phyloP scores from a whole-genome alignment of 2,113 vertebrate species.

The Pedetes capensis region DNA sequence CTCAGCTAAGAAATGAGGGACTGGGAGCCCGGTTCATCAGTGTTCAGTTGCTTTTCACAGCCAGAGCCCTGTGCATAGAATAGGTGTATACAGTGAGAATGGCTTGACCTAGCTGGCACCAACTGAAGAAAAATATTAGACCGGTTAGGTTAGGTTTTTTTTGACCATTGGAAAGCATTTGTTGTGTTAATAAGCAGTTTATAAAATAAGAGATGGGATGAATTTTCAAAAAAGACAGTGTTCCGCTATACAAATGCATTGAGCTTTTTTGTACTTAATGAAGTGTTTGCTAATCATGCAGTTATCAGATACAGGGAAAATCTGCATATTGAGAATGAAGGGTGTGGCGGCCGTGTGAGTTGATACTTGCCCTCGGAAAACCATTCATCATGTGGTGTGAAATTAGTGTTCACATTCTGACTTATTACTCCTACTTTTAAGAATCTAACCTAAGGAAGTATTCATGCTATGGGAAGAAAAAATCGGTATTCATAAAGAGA shows the following conservation, averaged over 20 bases:
- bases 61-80: neutral
- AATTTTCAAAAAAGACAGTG: neutral
- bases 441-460: neutral
- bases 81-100: neutral
- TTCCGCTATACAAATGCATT: too few species aligned
- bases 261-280: neutral
- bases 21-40: neutral
- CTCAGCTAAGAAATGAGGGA: neutral
- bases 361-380: neutral
- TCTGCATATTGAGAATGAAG: neutral
- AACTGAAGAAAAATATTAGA: neutral
- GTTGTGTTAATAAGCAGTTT: neutral
- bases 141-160: neutral
- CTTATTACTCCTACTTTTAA: neutral
- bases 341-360: neutral
- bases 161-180: neutral
- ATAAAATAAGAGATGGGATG: conserved; percentile 8
- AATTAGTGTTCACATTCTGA: neutral
- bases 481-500: neutral
- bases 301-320: neutral
- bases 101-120: neutral
- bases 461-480: neutral
- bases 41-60: neutral
- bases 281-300: neutral
- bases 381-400: neutral